A percentile compares a stretch with the other conserved stretches of the same genome.
Evolutionary conservation across 2,888 invertebrate genomes (phyloP).

Genomic region (Pseudococcus jackbeardsleyi): DNA sequence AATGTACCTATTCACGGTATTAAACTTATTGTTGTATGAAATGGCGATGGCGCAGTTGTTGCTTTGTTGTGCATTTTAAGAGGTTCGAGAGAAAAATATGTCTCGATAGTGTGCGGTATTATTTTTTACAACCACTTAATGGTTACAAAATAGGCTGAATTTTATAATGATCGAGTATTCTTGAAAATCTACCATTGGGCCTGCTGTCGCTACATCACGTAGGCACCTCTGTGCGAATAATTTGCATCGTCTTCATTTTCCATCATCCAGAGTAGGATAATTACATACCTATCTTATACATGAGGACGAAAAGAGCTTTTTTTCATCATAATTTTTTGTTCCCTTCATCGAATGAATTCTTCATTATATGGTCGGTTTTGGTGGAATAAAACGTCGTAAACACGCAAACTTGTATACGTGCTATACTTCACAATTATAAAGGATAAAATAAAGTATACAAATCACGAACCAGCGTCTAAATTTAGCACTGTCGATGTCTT

Average conservation of each 20-base stretch:
- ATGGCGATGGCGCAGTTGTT: background rate
- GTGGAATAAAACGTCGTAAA: conserved; percentile 38
- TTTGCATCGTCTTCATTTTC: too few species aligned
- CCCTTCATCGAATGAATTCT: conserved; percentile 34
- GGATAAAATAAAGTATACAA: conserved; percentile 44
- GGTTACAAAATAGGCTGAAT: background rate
- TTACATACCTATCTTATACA: background rate
- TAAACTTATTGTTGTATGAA: conserved; percentile 4
- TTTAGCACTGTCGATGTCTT: conserved; percentile 51
- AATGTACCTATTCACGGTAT: background rate
- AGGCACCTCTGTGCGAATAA: too few species aligned
- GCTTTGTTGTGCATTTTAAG: background rate
- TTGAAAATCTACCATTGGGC: background rate
- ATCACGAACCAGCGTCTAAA: conserved; percentile 58
- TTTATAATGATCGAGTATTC: conserved; percentile 28
- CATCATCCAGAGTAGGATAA: background rate
- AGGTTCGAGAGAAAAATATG: background rate
- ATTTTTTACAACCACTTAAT: conserved; percentile 1
- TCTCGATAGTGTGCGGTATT: conserved; percentile 15
- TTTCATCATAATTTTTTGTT: conserved; percentile 1
- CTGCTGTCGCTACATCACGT: too few species aligned
- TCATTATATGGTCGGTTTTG: conserved; percentile 40
- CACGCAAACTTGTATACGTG: conserved; percentile 57
- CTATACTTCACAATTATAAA: conserved; percentile 57
- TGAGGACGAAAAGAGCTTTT: background rate